Conservation (phyloP, 2,888 invertebrate genomes). For the Drosophila meridiana region DNA sequence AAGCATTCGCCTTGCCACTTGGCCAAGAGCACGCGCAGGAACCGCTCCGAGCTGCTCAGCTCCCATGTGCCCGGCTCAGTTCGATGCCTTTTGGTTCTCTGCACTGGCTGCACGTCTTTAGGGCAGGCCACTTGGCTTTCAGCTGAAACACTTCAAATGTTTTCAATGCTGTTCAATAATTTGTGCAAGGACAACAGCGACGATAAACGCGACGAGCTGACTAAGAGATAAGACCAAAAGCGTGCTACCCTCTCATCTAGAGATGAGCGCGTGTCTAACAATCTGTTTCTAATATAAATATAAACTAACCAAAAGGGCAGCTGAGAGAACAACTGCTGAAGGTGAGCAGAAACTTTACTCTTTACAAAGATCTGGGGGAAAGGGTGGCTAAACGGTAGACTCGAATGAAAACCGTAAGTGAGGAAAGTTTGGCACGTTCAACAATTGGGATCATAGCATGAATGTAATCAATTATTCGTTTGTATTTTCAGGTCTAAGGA, state of each 20-base stretch:
- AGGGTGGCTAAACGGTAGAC: no score
- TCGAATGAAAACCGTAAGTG: no score
- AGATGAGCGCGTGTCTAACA: conserved; percentile 25
- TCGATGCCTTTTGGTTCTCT: background rate
- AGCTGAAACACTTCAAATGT: conserved; percentile 72
- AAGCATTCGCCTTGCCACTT: conserved; percentile 60
- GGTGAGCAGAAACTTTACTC: background rate
- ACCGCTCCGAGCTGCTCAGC: background rate
- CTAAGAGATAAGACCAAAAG: conserved; percentile 42
- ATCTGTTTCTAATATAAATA: background rate
- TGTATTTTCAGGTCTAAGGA: no score
- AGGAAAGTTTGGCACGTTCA: no score
- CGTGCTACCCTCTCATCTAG: conserved; percentile 3
- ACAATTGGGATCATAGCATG: no score
- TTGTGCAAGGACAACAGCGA: conserved; percentile 63
- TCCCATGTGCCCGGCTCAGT: background rate
- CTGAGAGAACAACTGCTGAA: background rate
- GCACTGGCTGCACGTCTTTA: conserved; percentile 8
- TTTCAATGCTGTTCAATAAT: conserved; percentile 82
- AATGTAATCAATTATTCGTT: no score
- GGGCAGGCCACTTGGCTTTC: conserved; percentile 44
- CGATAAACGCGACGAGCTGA: conserved; percentile 46
- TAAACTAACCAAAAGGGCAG: background rate
- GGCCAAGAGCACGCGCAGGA: conserved; percentile 22
- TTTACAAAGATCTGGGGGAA: no score